A percentile compares a stretch with the other conserved stretches of the same genome.
Evolutionary conservation across 2,113 vertebrate genomes (phyloP).

Genomic region (Pholis gunnellus): DNA sequence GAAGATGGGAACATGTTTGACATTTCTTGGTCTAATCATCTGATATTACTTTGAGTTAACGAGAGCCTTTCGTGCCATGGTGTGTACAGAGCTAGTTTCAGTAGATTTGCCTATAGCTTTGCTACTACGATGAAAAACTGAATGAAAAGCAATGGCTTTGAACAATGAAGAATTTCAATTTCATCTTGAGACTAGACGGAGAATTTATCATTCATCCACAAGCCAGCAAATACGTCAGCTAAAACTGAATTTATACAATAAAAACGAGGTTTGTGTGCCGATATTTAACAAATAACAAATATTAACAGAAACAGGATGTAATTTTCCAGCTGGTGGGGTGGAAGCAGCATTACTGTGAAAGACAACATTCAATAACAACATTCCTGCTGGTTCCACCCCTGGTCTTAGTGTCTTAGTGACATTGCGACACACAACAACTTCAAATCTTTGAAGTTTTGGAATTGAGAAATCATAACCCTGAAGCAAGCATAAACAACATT

Average conservation of each 20-base stretch:
- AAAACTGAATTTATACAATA: not conserved
- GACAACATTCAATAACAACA: conserved; percentile 48
- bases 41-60: conserved; percentile 38
- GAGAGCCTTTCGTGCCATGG: conserved; percentile 24
- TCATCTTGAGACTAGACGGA: not conserved
- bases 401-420: conserved; percentile 23
- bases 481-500: conserved; percentile 51
- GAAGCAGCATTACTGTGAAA: conserved; percentile 34
- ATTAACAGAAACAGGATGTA: conserved; percentile 49
- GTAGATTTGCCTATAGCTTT: not conserved
- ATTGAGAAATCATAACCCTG: conserved; percentile 43
- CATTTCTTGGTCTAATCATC: conserved; percentile 45
- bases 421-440: conserved; percentile 24
- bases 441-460: conserved; percentile 14
- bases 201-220: conserved; percentile 3
- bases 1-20: conserved; percentile 35
- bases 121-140: not conserved
- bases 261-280: not conserved
- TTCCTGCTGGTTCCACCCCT: conserved; percentile 32
- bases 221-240: not conserved
- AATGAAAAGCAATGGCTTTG: not conserved
- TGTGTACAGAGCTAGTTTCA: conserved; percentile 15
- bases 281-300: conserved; percentile 26
- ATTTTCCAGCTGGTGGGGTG: conserved; percentile 45
- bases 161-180: not conserved